A percentile compares a stretch with the other conserved stretches of the same genome.
These are phyloP conservation scores for Jaculus jaculus DNA, from an alignment of 2,113 vertebrate species.

Conservation along the genomic window DNA sequence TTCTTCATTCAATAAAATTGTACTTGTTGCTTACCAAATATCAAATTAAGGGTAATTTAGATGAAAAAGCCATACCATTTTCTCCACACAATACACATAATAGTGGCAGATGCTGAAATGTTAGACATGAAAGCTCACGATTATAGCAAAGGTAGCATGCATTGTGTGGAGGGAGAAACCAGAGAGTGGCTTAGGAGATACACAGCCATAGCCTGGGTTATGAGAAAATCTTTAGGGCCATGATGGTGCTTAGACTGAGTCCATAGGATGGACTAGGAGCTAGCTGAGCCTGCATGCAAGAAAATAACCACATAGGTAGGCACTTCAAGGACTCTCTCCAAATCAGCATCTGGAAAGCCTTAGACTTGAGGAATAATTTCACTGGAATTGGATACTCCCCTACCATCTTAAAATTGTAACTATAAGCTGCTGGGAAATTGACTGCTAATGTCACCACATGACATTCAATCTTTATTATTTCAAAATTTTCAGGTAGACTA, in stretches of 20 bases:
- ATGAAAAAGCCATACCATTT: not conserved
- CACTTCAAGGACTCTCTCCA: not conserved
- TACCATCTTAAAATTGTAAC: constrained; percentile 47
- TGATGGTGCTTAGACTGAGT: not conserved
- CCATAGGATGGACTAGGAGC: not conserved
- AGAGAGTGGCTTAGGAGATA: not conserved
- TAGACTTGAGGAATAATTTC: constrained; percentile 15
- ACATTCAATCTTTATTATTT: constrained; percentile 48
- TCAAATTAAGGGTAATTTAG: not conserved
- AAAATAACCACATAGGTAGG: not conserved
- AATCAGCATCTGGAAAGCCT: not conserved
- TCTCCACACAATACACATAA: not conserved
- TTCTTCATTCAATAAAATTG: not conserved
- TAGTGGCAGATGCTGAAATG: not conserved
- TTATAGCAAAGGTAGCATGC: not conserved
- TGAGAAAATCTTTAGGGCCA: not conserved
- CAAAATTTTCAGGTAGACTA: constrained; percentile 24
- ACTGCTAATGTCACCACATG: not conserved
- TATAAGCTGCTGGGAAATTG: not conserved
- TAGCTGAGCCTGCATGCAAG: not conserved
- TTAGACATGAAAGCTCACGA: not conserved
- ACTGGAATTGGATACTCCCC: not conserved
- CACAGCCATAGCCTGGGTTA: not conserved
- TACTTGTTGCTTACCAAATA: not conserved
- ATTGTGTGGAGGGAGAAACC: not conserved